Percentiles rank a stretch among this genome's conserved stretches.
Conservation (phyloP, 2,888 invertebrate species). For the Tinea pellionella region DNA sequence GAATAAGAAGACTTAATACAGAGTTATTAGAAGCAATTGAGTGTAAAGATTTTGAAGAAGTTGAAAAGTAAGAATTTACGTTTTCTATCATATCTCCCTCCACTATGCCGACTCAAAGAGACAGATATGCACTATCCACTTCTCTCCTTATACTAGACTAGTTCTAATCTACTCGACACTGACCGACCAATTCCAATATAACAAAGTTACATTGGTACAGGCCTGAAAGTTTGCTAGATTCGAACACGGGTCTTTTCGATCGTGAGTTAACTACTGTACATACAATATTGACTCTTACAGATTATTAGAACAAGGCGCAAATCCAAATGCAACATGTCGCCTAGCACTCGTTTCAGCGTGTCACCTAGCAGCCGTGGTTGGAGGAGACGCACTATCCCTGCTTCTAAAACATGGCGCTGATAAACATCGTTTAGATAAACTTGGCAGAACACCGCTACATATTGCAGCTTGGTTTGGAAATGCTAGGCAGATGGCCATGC, state of each 20-base stretch:
- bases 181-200: too few relatives aligned
- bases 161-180: too few relatives aligned
- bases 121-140: too few relatives aligned
- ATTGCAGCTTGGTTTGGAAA: conserved; percentile 60
- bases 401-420: conserved; percentile 56
- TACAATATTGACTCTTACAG: conserved; percentile 28
- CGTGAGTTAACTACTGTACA: too few relatives aligned
- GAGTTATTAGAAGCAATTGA: conserved; percentile 58
- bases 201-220: too few relatives aligned
- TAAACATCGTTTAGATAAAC: conserved; percentile 43
- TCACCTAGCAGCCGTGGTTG: conserved; percentile 53
- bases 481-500: conserved; percentile 46
- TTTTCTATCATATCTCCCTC: too few relatives aligned
- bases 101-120: too few relatives aligned
- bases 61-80: conserved; percentile 38
- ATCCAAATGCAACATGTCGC: conserved; percentile 61
- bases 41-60: conserved; percentile 39
- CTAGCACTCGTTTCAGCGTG: conserved; percentile 50
- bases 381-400: conserved; percentile 42
- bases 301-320: conserved; percentile 54
- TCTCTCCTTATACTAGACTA: too few relatives aligned
- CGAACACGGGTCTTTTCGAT: too few relatives aligned
- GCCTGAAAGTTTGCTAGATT: too few relatives aligned
- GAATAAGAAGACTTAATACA: conserved; percentile 55
- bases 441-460: conserved; percentile 59